Base-by-base conservation (phyloP, 2,797 vertebrate species). In the Sparidentex hasta region DNA sequence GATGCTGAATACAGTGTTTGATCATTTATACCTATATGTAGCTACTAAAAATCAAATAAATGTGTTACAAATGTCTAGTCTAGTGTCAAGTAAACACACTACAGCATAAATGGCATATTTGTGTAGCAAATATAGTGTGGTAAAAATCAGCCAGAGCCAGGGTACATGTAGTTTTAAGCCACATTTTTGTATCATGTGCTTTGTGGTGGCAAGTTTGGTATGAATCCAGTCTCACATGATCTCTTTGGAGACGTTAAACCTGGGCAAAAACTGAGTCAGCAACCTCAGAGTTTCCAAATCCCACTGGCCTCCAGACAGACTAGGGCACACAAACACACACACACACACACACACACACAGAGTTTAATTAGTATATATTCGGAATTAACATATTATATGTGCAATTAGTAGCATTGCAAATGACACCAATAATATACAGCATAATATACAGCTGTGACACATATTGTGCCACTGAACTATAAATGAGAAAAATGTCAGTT, bases 251-350 rank as follows among this genome's bases (percentile, higher is more conserved):
- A 97, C 80, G 0, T 11, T 88, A 46, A 96, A 74, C 54, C 74
- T 73, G 16, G 95, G 80, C 4, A 95, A 83, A 55, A 51, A 91
- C 50, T 95, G 74, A 52, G 86, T 81, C 75, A 98, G 78, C 0
- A 16, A 81, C 16, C 11, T 90, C 41, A 96, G 95, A 76, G 93
- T 95, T 56, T 94, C 87, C 3, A 95, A 92, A 79, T 95, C 88
- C 84, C 96, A 92, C 7, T 72, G 72, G 86, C 96, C 95, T 81
- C 92, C 96, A 91, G 97, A 97, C 62, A 98, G 92, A 90, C 97
- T 98, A 87, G 85, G 7, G 43, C n/a, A 59, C 17, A 48, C 46
- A 76, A 29, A 77, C 17, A 77, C 21, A 71, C n/a, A 76, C 23
- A 78, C 0, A 59, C 0, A 77, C 17, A 77, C 21, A 71, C n/a